Evolutionary conservation across 1,140 invertebrate genomes (phyloP).

Genomic region (Ceratoteleas bidentatus): DNA sequence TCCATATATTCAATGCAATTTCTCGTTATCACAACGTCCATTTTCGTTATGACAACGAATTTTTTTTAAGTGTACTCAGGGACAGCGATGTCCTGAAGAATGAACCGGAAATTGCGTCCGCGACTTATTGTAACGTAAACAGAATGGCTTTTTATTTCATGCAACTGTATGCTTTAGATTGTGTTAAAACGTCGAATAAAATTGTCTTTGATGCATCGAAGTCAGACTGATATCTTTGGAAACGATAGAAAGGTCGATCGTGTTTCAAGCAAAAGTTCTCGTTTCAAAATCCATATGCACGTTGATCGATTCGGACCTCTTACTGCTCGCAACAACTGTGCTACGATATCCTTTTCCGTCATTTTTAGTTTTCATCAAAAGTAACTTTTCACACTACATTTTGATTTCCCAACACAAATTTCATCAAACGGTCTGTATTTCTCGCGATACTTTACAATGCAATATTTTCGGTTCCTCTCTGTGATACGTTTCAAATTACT

Average conservation of each 20-base stretch:
- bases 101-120: too few relatives aligned
- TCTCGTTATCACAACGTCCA: too few relatives aligned
- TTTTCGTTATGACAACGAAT: too few relatives aligned
- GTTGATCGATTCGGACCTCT: background rate
- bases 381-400: background rate
- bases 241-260: background rate
- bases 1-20: too few relatives aligned
- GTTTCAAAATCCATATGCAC: background rate
- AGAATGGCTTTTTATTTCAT: background rate
- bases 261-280: constrained; percentile 1
- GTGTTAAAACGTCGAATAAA: background rate
- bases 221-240: background rate
- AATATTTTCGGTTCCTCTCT: too few relatives aligned
- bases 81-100: too few relatives aligned
- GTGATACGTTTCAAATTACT: too few relatives aligned
- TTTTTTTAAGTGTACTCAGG: too few relatives aligned
- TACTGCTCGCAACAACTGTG: background rate
- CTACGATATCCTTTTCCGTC: background rate
- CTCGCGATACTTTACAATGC: too few relatives aligned
- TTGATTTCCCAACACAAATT: too few relatives aligned
- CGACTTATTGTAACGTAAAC: background rate
- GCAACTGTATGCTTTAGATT: too few relatives aligned
- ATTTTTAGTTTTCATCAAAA: background rate
- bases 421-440: too few relatives aligned
- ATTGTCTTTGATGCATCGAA: background rate